Conservation (phyloP, 2,113 vertebrate species). For the Bujurquina vittata region DNA sequence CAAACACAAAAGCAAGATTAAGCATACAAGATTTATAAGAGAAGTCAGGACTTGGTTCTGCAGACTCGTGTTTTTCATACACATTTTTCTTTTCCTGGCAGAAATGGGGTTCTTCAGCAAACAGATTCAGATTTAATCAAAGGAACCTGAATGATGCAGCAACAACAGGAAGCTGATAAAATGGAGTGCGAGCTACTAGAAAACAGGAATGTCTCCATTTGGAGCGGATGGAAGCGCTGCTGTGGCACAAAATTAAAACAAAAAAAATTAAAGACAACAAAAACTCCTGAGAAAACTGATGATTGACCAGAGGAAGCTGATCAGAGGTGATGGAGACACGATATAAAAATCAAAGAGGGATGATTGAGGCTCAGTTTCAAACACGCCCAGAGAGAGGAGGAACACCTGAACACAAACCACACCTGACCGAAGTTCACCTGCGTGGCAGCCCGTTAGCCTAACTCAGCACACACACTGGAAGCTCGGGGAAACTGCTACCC, state of each 20-base stretch:
- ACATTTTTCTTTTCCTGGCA: neutral
- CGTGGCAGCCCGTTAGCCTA: neutral
- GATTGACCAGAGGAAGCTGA: conserved; percentile 1
- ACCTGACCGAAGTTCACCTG: conserved; percentile 15
- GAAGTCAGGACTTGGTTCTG: neutral
- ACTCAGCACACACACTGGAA: conserved; percentile 14
- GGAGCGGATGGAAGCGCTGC: neutral
- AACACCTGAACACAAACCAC: conserved; percentile 16
- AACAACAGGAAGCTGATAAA: neutral
- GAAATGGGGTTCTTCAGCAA: neutral
- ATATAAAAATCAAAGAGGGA: neutral
- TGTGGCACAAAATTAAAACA: conserved; percentile 36
- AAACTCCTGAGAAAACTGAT: conserved; percentile 62
- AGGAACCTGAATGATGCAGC: neutral
- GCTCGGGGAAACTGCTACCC: neutral
- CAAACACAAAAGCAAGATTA: neutral
- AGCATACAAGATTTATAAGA: neutral
- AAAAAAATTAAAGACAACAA: conserved; percentile 12
- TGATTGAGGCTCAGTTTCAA: conserved; percentile 46
- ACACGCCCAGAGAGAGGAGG: conserved; percentile 2
- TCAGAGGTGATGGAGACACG: neutral
- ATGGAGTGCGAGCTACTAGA: neutral
- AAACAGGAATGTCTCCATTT: conserved; percentile 10
- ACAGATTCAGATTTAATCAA: neutral
- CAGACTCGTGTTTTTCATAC: neutral